Evolutionary conservation across 2,797 vertebrate species (phyloP).

Genomic region (Rhinoraja longicauda): DNA sequence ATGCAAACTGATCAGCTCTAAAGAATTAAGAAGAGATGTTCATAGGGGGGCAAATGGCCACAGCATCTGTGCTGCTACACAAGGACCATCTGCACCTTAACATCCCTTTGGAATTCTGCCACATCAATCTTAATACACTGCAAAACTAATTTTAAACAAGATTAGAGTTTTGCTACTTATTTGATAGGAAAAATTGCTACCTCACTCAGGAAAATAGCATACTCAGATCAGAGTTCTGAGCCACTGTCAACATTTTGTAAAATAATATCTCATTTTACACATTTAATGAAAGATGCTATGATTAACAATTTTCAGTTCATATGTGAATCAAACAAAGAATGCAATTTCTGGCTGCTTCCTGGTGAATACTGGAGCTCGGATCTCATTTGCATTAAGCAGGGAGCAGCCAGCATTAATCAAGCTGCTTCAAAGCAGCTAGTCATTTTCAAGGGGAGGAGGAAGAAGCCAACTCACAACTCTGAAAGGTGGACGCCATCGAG

Average conservation of each 20-base stretch:
- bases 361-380: neutral
- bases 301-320: neutral
- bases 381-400: neutral
- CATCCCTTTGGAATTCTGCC: neutral
- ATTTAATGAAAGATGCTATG: neutral
- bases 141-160: neutral
- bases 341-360: neutral
- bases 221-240: neutral
- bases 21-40: neutral
- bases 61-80: neutral
- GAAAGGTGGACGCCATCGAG: neutral
- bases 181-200: neutral
- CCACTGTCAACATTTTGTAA: neutral
- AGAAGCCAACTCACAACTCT: neutral
- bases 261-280: neutral
- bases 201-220: neutral
- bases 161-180: neutral
- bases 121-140: constrained; percentile 1
- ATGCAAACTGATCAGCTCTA: neutral
- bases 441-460: neutral
- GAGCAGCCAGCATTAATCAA: neutral
- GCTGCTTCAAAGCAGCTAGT: neutral
- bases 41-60: neutral
- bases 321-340: constrained; percentile 9
- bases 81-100: neutral